A percentile compares a stretch with the other conserved stretches of the same genome.
Conservation (phyloP, 2,888 invertebrate genomes). For the Yponomeuta malinellus region DNA sequence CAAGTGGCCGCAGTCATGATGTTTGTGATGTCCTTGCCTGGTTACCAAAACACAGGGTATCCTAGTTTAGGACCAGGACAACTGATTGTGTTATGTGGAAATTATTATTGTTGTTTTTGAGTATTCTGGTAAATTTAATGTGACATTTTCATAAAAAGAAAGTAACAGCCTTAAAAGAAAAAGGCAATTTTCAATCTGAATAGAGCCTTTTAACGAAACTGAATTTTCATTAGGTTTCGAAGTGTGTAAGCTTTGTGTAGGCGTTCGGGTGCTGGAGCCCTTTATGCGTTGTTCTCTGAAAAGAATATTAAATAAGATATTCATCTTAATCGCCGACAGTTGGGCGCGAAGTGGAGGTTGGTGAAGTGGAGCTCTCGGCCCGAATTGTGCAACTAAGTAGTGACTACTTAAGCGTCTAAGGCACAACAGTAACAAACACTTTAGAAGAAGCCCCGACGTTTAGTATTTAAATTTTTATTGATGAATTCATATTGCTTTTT, state of each 20-base stretch:
- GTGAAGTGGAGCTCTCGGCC: not conserved
- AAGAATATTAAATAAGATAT: conserved; percentile 13
- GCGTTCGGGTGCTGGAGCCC: not conserved
- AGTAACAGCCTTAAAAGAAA: not conserved
- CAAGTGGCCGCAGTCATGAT: too few species aligned
- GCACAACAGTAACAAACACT: not conserved
- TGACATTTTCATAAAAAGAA: too few species aligned
- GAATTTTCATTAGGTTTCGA: not conserved
- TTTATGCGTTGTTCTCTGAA: conserved; percentile 5
- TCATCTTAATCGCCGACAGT: conserved; percentile 10
- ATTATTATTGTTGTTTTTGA: too few species aligned
- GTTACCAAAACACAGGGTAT: too few species aligned
- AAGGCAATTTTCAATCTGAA: too few species aligned
- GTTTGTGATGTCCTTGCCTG: too few species aligned
- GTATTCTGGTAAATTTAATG: too few species aligned
- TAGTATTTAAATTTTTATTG: too few species aligned
- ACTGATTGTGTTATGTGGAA: too few species aligned
- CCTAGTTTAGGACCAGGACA: too few species aligned
- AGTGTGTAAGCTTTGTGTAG: not conserved
- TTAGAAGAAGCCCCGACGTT: too few species aligned
- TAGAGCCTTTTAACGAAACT: not conserved
- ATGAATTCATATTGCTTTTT: too few species aligned
- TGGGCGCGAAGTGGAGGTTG: conserved; percentile 14
- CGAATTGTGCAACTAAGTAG: not conserved
- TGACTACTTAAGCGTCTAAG: not conserved